These are phyloP conservation scores for Plutella xylostella DNA, from an alignment of 2,888 invertebrate species.

Conservation along the genomic window DNA sequence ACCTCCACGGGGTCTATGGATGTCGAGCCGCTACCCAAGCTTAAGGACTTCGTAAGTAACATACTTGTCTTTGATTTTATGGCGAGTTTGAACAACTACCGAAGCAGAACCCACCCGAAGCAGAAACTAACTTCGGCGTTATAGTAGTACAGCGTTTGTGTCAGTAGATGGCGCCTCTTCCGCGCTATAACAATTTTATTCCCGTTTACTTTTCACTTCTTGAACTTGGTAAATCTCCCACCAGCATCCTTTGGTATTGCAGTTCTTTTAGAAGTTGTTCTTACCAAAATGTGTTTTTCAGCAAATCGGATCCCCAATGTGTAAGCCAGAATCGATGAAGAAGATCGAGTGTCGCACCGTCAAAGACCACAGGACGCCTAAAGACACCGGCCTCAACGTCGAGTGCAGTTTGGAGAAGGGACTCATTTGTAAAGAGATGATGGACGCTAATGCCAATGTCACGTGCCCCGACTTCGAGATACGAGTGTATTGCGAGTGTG, in stretches of 20 bases:
- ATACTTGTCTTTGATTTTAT: too few relatives aligned
- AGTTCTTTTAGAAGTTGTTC: too few relatives aligned
- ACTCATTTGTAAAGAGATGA: slow-evolving; percentile 72
- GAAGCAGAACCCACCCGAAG: too few relatives aligned
- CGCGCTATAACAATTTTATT: too few relatives aligned
- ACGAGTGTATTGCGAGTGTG: slow-evolving; percentile 74
- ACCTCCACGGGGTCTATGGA: slow-evolving; percentile 34
- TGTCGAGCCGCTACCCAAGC: slow-evolving; percentile 68
- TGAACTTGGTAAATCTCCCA: too few relatives aligned
- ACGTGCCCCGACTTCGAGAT: slow-evolving; percentile 87
- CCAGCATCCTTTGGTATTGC: too few relatives aligned
- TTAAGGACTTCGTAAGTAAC: slow-evolving; percentile 60
- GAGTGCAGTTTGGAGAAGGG: slow-evolving; percentile 82
- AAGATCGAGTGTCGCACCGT: slow-evolving; percentile 83
- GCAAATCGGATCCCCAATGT: slow-evolving; percentile 64
- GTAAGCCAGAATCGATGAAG: slow-evolving; percentile 72
- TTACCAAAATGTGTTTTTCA: slow-evolving; percentile 24
- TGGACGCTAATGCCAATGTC: too few relatives aligned
- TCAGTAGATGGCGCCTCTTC: too few relatives aligned
- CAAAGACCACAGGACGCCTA: slow-evolving; percentile 69
- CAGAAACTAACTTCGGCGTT: too few relatives aligned
- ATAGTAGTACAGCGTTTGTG: too few relatives aligned
- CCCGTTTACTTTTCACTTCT: too few relatives aligned
- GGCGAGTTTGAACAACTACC: too few relatives aligned
- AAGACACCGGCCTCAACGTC: slow-evolving; percentile 79